These are phyloP conservation scores for Setipinna tenuifilis DNA, from an alignment of 2,797 vertebrate species.

Conservation along the genomic window DNA sequence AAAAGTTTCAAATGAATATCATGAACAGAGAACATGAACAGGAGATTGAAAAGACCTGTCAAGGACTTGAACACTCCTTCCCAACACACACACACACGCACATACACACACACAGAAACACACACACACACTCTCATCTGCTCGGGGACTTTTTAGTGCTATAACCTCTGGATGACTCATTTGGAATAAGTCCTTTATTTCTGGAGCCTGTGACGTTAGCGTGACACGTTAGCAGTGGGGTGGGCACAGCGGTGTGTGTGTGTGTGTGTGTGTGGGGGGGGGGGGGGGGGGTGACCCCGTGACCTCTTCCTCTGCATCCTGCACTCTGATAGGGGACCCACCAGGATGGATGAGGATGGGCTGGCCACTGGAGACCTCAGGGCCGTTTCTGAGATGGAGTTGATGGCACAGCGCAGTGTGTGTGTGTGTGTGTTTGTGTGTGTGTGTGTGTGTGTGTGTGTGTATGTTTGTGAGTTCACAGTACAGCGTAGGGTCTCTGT, in stretches of 20 bases:
- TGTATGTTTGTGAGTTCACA: no score
- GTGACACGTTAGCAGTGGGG: neutral
- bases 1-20: conserved; percentile 21
- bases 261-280: neutral
- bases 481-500: conserved; percentile 45
- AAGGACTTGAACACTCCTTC: conserved; percentile 2
- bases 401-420: conserved; percentile 48
- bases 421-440: no score
- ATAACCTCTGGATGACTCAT: neutral
- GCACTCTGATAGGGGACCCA: neutral
- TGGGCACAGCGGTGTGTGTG: neutral
- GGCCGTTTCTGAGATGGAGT: conserved; percentile 25
- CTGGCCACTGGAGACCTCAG: conserved; percentile 26
- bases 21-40: conserved; percentile 21
- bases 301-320: neutral
- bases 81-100: neutral
- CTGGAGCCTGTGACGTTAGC: neutral
- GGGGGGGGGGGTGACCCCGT: neutral
- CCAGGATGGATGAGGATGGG: neutral
- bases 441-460: no score
- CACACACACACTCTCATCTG: neutral
- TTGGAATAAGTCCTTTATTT: neutral
- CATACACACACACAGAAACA: neutral
- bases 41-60: conserved; percentile 27
- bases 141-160: neutral